Evolutionary conservation across 2,888 invertebrate species (phyloP), one percentile per base, ranked within the genome.

Genomic region (Altica lythri): DNA sequence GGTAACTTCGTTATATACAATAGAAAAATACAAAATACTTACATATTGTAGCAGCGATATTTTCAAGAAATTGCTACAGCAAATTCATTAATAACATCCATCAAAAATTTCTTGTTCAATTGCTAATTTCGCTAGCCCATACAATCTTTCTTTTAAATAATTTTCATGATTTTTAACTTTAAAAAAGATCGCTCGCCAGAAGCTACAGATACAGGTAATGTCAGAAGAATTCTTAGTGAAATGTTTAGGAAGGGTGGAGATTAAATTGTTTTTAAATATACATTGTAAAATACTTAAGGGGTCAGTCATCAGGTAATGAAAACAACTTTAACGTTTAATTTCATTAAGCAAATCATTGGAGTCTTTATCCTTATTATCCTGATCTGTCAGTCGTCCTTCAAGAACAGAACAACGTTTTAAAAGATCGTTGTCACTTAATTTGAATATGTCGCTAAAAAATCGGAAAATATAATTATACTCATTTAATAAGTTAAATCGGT

Each of bases 351-450:
- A 44, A 44, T 30, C 44, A 30, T 10, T 30, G 44, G 44, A 44
- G 30, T 44, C 44, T 44, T 17, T 29, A 44, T 44, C 44, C 44
- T n/a, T n/a, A n/a, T 44, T 44, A 44, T 44, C 44, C 30, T 30
- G 30, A 44, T 44, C 29, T 44, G 44, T 16, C 12, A 34, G 34
- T 34, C 34, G 14, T 4, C 14, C 16, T 34, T 34, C 14, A 14
- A 34, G 34, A 34, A 14, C 14, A 34, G 34, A 34, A 14, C 12
- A 30, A 10, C 5, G 13, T 34, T 34, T 34, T 34, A 34, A 34
- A 34, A 34, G 34, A 34, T 34, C 34, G 34, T 14, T 34, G 34
- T 34, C 34, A 16, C 14, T 34, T 34, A 34, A 34, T 34, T 34
- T 34, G 34, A 14, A 16, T 9, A 14, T 35, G 8, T 40, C 40